Percentiles rank a stretch among this genome's conserved stretches.
These are phyloP conservation scores for Pogonophryne albipinna DNA, from an alignment of 2,797 vertebrate species.

Conservation along the genomic window DNA sequence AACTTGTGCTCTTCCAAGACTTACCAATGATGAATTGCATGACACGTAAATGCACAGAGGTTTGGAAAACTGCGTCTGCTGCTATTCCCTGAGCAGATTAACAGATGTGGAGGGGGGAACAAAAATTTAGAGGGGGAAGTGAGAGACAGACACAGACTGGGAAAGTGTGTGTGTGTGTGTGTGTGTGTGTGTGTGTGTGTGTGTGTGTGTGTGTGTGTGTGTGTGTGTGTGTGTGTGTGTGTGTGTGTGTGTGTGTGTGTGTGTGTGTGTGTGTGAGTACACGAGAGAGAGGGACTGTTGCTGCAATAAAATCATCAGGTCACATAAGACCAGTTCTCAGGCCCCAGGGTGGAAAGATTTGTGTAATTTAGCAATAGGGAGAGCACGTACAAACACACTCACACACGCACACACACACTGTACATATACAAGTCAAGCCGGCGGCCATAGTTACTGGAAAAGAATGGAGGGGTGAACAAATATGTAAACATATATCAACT, in stretches of 20 bases:
- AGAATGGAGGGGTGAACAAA: constrained; percentile 82
- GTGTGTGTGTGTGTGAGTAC: constrained; percentile 36
- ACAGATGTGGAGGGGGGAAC: constrained; percentile 79
- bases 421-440: constrained; percentile 46
- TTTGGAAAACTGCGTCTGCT: constrained; percentile 82
- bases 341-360: constrained; percentile 82
- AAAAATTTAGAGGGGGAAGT: constrained; percentile 57
- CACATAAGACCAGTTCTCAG: constrained; percentile 83
- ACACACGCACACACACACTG: constrained; percentile 24
- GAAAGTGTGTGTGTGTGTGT: constrained; percentile 40
- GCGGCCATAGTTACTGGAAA: constrained; percentile 78
- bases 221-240: no score
- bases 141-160: constrained; percentile 59
- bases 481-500: constrained; percentile 83
- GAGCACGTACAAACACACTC: constrained; percentile 29
- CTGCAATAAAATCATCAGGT: constrained; percentile 85
- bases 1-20: constrained; percentile 71
- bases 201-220: constrained; percentile 13
- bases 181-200: constrained; percentile 33
- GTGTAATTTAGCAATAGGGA: constrained; percentile 78
- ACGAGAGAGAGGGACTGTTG: constrained; percentile 60
- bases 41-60: constrained; percentile 84
- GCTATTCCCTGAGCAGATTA: constrained; percentile 85
- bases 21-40: constrained; percentile 81
- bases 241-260: no score